Evolutionary conservation across 2,797 vertebrate species (phyloP), one percentile per base, ranked within the genome.

Genomic region (Alectoris magna): DNA sequence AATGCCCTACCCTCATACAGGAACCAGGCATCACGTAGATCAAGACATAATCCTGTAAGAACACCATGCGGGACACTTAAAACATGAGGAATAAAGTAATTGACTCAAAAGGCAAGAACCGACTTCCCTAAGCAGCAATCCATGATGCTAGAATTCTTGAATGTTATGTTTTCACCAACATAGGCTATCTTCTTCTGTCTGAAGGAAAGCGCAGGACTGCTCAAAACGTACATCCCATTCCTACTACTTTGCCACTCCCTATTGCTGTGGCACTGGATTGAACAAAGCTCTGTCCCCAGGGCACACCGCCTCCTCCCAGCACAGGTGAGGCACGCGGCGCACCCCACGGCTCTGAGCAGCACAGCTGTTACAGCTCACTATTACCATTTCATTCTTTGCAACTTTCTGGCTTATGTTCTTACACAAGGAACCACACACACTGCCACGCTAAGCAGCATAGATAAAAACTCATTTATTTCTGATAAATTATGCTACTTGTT

Each of bases 281-380:
- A 43, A 51, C 29, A 29, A 36, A 39, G 49, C 36, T 44, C 31
- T 24, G 58, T 27, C n/a, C 46, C 41, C 58, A 31, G 60, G 49
- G 62, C 44, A 39, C 60, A 26, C 21, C 21, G 21, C 9, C 72
- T 46, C 34, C 66, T 69, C 72, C 39, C 34, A 46, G 11, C 63
- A 46, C 10, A 5, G 1, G 5, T 12, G 55, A 38, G 19, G 34
- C 34, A 73, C 2, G 0, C 34, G 34, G 29, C 0, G 10, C 6
- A 8, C 53, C 46, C 10, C 10, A n/a, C 27, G 41, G 51, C 71
- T 72, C 43, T 60, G 15, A 34, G 34, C 73, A 46, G 66, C 36
- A 46, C 87, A 79, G 59, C 66, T 56, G 43, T 48, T 14, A 59
- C 22, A 72, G 68, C 17, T 60, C 51, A 56, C 38, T 46, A 3